Percentiles rank a stretch among this genome's conserved stretches.
Conservation (phyloP, 2,113 vertebrate genomes). For the Tauraco erythrolophus region DNA sequence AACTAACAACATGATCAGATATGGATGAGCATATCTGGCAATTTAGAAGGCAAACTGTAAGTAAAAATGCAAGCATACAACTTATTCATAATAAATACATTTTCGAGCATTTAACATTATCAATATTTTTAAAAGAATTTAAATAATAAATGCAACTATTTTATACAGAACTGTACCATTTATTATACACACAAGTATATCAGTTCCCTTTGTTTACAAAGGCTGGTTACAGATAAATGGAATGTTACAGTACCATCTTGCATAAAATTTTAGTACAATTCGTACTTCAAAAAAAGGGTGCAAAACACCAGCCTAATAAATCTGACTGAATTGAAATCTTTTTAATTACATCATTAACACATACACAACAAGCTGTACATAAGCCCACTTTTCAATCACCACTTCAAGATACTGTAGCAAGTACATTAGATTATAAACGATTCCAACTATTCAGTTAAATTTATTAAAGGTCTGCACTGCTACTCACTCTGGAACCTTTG, state of each 20-base stretch:
- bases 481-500: slow-evolving; percentile 71
- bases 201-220: slow-evolving; percentile 90
- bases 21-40: slow-evolving; percentile 64
- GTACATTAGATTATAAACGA: slow-evolving; percentile 76
- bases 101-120: slow-evolving; percentile 77
- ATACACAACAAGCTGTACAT: slow-evolving; percentile 91
- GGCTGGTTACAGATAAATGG: slow-evolving; percentile 94
- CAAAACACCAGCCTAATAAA: slow-evolving; percentile 87
- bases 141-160: slow-evolving; percentile 86
- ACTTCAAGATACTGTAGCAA: slow-evolving; percentile 80
- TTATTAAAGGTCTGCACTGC: slow-evolving; percentile 71
- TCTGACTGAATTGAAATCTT: slow-evolving; percentile 79
- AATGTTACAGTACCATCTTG: slow-evolving; percentile 99
- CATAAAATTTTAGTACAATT: slow-evolving; percentile 92
- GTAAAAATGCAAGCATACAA: slow-evolving; percentile 78
- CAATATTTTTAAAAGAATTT: slow-evolving; percentile 76
- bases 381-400: slow-evolving; percentile 84
- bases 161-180: slow-evolving; percentile 95
- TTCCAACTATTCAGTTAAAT: slow-evolving; percentile 75
- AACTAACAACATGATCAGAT: slow-evolving; percentile 65
- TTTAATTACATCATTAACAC: slow-evolving; percentile 89
- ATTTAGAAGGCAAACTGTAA: slow-evolving; percentile 74
- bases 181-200: slow-evolving; percentile 95
- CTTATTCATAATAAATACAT: slow-evolving; percentile 78
- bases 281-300: slow-evolving; percentile 87